phyloP scores from a whole-genome alignment of 2,888 invertebrate species.

The Zonitis immaculata region DNA sequence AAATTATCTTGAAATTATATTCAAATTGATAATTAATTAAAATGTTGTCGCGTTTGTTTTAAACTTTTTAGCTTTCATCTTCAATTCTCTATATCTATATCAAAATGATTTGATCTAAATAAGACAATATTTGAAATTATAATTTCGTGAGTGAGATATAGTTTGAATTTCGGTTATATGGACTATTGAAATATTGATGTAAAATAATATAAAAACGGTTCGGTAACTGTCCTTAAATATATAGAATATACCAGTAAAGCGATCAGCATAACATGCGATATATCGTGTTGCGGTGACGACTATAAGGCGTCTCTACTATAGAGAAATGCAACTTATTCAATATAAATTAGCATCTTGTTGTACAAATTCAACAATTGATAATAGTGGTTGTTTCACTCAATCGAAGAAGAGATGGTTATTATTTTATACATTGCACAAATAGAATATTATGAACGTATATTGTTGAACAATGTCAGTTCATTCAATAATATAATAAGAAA shows the following conservation, averaged over 20 bases:
- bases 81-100: no score
- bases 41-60: constrained; percentile 15
- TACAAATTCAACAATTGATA: not conserved
- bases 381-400: no score
- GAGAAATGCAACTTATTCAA: not conserved
- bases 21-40: constrained; percentile 34
- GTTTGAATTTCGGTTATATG: constrained; percentile 13
- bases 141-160: constrained; percentile 16
- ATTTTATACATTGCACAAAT: no score
- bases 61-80: not conserved
- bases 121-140: no score
- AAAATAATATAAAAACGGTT: constrained; percentile 19
- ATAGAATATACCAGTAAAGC: constrained; percentile 17
- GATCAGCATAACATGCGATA: constrained; percentile 33
- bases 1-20: constrained; percentile 29
- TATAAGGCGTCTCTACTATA: no score
- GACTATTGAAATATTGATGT: constrained; percentile 21
- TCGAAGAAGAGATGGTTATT: no score
- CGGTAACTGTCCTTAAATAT: constrained; percentile 25
- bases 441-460: not conserved
- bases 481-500: constrained; percentile 9
- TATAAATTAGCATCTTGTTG: not conserved
- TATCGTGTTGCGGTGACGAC: constrained; percentile 28
- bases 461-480: not conserved
- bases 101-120: no score